phyloP scores from a whole-genome alignment of 2,113 vertebrate genomes.

The Myrmecobius fasciatus region DNA sequence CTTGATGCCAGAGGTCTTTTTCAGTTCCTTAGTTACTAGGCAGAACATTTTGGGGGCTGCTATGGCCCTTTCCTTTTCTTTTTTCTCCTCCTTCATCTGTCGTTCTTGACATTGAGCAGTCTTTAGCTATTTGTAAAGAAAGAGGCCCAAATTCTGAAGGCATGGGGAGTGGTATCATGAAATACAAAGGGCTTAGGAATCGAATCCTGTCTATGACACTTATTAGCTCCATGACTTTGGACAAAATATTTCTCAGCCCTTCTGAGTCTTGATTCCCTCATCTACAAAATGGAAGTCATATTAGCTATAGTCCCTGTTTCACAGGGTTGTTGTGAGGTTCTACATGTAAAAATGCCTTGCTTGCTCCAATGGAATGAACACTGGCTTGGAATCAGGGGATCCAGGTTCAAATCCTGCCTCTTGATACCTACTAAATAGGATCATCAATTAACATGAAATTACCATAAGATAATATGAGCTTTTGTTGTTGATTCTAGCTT shows the following conservation, averaged over 20 bases:
- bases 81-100: background rate
- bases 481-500: background rate
- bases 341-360: background rate
- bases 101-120: conserved; percentile 19
- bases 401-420: background rate
- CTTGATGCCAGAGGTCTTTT: background rate
- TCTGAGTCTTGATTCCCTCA: background rate
- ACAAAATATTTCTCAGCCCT: background rate
- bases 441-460: background rate
- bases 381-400: background rate
- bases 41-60: background rate
- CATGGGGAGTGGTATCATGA: background rate
- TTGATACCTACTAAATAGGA: background rate
- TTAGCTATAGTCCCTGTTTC: background rate
- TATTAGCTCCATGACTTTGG: background rate
- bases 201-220: background rate
- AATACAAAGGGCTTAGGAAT: background rate
- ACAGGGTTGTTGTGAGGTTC: background rate
- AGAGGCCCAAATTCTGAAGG: background rate
- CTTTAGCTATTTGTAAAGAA: background rate
- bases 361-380: background rate
- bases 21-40: background rate
- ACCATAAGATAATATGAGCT: background rate
- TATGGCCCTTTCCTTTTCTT: background rate
- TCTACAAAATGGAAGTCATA: background rate